Conservation (phyloP, 2,113 vertebrate species). For the Hemiprocne comata region DNA sequence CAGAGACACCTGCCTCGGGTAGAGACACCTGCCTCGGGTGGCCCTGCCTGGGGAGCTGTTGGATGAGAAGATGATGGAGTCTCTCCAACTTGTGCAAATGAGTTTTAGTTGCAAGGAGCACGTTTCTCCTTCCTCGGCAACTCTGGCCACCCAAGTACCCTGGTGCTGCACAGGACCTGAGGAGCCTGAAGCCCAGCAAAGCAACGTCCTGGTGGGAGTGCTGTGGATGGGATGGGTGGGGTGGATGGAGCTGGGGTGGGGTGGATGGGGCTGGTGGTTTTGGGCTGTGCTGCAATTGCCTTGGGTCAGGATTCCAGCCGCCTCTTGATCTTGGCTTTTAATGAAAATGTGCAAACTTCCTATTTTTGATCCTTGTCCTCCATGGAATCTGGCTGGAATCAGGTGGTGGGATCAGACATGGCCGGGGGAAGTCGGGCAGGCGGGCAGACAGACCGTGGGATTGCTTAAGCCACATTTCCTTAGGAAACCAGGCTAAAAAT, state of each 20-base stretch:
- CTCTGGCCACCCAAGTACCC: neutral
- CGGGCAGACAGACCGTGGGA: constrained; percentile 21
- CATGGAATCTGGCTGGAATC: rapidly evolving
- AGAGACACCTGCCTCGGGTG: neutral
- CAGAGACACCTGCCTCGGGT: neutral
- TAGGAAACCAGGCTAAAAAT: constrained; percentile 51
- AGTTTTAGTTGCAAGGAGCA: neutral
- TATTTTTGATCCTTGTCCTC: neutral
- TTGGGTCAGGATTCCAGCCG: neutral
- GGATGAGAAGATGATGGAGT: neutral
- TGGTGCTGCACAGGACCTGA: neutral
- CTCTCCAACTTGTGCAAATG: neutral
- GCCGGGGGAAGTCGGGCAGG: constrained; percentile 3
- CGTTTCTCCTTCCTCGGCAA: neutral
- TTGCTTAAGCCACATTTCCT: constrained; percentile 56
- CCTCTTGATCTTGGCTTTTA: neutral
- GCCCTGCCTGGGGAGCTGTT: neutral
- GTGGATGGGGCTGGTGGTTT: neutral
- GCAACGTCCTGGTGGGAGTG: neutral
- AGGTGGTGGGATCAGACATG: neutral
- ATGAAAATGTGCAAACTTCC: neutral
- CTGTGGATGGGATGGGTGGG: neutral
- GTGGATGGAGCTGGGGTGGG: neutral
- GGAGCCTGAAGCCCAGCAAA: neutral
- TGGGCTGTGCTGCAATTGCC: neutral